Conservation (phyloP, 2,797 vertebrate species). For the Poecilia velifera region DNA sequence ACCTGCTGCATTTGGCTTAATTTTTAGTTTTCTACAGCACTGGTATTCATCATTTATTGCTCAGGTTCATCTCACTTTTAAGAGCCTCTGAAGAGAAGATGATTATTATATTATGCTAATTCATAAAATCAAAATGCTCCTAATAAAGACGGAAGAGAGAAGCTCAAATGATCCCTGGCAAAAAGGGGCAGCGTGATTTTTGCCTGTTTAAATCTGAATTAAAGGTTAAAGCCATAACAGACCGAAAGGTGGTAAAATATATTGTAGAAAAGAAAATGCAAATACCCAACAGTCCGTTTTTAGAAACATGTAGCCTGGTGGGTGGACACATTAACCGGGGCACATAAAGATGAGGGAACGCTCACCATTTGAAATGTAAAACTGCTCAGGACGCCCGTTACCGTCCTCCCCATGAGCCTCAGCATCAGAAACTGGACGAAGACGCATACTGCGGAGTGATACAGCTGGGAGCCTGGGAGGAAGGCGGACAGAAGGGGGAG, state of each 20-base stretch:
- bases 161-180: background rate
- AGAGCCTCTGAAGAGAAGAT: background rate
- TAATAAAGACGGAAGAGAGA: background rate
- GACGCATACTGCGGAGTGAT: conserved; percentile 91
- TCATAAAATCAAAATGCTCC: background rate
- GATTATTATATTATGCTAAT: background rate
- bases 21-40: background rate
- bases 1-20: background rate
- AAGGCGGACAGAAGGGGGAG: conserved; percentile 25
- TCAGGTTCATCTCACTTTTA: background rate
- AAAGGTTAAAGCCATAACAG: background rate
- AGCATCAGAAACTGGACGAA: conserved; percentile 95
- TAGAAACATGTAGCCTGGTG: background rate
- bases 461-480: conserved; percentile 87
- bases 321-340: background rate
- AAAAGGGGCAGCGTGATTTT: background rate
- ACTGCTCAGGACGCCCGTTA: conserved; percentile 88
- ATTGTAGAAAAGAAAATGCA: background rate
- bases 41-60: background rate
- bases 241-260: background rate
- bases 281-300: background rate
- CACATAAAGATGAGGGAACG: conserved; percentile 4
- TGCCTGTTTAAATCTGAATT: background rate
- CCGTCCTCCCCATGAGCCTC: conserved; percentile 95
- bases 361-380: conserved; percentile 97